Evolutionary conservation across 2,113 vertebrate species (phyloP), one percentile per base, ranked within the genome.

Genomic region (Pseudorhombus dupliciocellatus): DNA sequence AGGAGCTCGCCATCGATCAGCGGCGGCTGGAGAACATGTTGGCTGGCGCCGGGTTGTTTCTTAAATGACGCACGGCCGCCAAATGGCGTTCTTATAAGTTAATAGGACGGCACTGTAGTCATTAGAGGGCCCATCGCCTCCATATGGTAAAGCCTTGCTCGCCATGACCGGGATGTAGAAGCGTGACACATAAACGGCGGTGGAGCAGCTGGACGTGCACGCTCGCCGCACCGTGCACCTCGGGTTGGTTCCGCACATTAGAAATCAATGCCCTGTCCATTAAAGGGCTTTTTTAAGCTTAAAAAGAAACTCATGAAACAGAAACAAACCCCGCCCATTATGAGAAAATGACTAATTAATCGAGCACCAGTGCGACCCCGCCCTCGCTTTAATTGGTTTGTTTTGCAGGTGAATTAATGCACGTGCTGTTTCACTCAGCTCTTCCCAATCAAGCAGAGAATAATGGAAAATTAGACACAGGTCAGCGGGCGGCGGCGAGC

Each of bases 51-150:
- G 62, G 85, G 75, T 46, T 80, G 44, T 54, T 70, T 48, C 69
- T 85, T 84, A 85, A 86, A 89, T 85, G 85, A 87, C 83, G 77
- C 83, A 62, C 72, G 70, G 53, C 74, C 56, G 81, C 75, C 82
- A 86, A 91, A 90, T 78, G 73, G 75, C 77, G 22, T 72, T 80
- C 69, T 66, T 62, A 77, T 83, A 73, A 70, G 81, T 83, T 88
- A 90, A 89, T 85, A 83, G 81, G 84, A 84, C 75, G 79, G 70
- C 70, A 65, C 81, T 89, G 80, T 66, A 66, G 87, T 91, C 73
- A 90, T 93, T 88, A 92, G 78, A 69, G 53, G 73, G 73, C 61
- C 84, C 81, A 87, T 89, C 78, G 64, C 60, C 84, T 84, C 87
- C 83, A 83, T 89, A 86, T 86, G 80, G 84, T 76, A 62, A 73